Evolutionary conservation across 37 sponge, comb jelly and placozoan genomes (phyloP), one percentile per base, ranked within the genome.

Genomic region (Oscarella lobularis): DNA sequence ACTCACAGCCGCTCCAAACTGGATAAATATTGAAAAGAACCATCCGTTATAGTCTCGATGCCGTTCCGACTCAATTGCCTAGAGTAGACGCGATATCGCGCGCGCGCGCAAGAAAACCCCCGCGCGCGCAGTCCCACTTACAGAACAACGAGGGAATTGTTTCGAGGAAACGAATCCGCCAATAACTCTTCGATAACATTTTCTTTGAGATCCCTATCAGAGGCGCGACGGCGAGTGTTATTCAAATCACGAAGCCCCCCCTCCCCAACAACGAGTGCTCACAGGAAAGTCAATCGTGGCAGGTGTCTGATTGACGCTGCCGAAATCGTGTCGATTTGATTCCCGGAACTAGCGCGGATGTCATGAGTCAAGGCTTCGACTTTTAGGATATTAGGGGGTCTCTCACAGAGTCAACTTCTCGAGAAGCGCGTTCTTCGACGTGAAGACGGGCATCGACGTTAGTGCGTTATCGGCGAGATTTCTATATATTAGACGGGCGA

Each of bases 341-440:
- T 48, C 9, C 60, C 60, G 20, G 60, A 9, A 27, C 60, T 48
- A 48, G 60, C 9, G 20, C n/a, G n/a, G n/a, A n/a, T n/a, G n/a
- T n/a, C n/a, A n/a, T n/a, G n/a, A n/a, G n/a, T n/a, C n/a, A n/a
- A n/a, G n/a, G n/a, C n/a, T n/a, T n/a, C n/a, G n/a, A n/a, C n/a
- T n/a, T n/a, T n/a, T n/a, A n/a, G n/a, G n/a, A n/a, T n/a, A n/a
- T n/a, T n/a, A n/a, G n/a, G n/a, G n/a, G n/a, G n/a, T n/a, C n/a
- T 27, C 60, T 48, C 60, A 48, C 60, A 48, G 60, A 48, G 60
- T 48, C 60, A 48, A 20, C 60, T 20, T 48, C 60, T 48, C 60
- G 14, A 48, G 60, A 48, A 9, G 60, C 9, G 14, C 20, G 60
- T 20, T 48, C 60, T 48, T 48, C 60, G 60, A 9, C 14, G 9